Percentiles rank a stretch among this genome's conserved stretches.
Evolutionary conservation across 2,888 invertebrate species (phyloP).

Genomic region (Drosophila percnosoma): DNA sequence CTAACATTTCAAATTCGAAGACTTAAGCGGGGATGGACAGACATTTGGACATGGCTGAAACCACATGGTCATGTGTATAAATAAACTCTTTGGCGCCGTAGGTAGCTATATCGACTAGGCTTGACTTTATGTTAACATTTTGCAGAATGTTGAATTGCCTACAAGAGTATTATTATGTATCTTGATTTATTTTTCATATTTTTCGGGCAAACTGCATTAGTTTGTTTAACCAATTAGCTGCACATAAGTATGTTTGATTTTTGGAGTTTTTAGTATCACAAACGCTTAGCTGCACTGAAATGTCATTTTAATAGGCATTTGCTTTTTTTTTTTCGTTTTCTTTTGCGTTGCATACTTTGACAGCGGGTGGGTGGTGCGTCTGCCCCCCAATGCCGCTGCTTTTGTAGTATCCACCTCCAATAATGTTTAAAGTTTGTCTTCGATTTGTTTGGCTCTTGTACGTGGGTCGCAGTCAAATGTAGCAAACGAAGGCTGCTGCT

Average conservation of each 20-base stretch:
- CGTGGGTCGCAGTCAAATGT: conserved; percentile 67
- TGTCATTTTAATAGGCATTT: conserved; percentile 26
- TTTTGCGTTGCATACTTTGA: conserved; percentile 11
- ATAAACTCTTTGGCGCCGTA: neutral
- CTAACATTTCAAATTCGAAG: neutral
- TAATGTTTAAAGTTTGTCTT: conserved; percentile 72
- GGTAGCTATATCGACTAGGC: neutral
- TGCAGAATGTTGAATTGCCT: neutral
- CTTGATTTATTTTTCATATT: neutral
- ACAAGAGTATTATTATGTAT: neutral
- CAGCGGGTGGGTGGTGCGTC: conserved; percentile 46
- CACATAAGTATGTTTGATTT: neutral
- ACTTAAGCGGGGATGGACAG: neutral
- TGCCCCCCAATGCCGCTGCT: conserved; percentile 8
- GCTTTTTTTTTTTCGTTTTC: conserved; percentile 11
- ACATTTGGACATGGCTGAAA: neutral
- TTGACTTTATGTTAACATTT: neutral
- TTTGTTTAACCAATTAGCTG: neutral
- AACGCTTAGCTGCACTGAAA: conserved; percentile 8
- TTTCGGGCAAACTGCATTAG: neutral
- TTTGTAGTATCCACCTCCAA: conserved; percentile 27
- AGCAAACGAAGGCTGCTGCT: conserved; percentile 51
- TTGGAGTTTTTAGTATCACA: neutral
- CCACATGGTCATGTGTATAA: neutral
- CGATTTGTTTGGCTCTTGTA: conserved; percentile 74